phyloP scores from a whole-genome alignment of 2,797 vertebrate species.

The Ptychobarbus kaznakovi region DNA sequence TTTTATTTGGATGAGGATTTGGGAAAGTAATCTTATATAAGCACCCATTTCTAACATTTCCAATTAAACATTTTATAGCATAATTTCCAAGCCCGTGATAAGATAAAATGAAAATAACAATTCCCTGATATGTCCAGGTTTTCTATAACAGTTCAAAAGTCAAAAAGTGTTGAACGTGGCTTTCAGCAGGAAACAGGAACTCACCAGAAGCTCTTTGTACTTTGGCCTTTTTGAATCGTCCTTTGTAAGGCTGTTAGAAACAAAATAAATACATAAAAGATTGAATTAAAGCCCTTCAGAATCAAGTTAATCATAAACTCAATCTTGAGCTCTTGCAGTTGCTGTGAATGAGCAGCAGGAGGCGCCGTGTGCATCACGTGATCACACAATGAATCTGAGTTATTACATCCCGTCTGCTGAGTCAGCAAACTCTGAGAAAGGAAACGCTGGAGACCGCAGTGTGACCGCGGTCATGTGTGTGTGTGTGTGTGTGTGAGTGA shows the following conservation, averaged over 20 bases:
- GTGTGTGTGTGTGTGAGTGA: neutral
- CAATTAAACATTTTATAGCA: neutral
- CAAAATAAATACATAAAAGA: conserved; percentile 11
- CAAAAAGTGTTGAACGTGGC: neutral
- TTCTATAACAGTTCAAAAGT: neutral
- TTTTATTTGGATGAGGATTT: neutral
- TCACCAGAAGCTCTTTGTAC: conserved; percentile 98
- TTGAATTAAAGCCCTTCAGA: neutral
- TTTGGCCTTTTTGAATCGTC: conserved; percentile 99
- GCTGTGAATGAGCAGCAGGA: conserved; percentile 15
- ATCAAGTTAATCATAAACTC: neutral
- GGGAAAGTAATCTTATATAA: neutral
- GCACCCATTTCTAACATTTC: neutral
- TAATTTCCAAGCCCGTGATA: neutral
- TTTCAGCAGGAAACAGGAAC: conserved; percentile 64
- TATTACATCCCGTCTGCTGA: neutral
- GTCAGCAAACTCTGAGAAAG: neutral
- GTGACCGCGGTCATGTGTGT: neutral
- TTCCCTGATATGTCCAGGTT: neutral
- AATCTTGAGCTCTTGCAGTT: neutral
- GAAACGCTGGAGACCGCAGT: neutral
- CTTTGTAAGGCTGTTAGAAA: conserved; percentile 91
- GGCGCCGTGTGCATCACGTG: neutral
- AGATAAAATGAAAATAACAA: neutral
- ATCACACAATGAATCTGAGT: neutral